Conservation (phyloP, 2,797 vertebrate species). For the Jordanella pulchra region DNA sequence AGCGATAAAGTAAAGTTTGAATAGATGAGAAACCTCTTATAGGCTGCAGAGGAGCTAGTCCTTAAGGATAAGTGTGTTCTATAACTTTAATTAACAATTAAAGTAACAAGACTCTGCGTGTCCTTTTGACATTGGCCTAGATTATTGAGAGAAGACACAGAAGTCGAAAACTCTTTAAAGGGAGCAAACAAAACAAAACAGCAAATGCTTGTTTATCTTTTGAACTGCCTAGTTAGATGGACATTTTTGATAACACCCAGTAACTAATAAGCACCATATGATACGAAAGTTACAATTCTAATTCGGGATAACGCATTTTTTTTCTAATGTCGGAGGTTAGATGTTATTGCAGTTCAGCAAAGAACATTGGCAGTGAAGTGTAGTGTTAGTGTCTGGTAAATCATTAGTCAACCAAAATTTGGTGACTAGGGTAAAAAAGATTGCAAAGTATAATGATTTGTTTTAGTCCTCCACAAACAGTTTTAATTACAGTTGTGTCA, state of each 20-base stretch:
- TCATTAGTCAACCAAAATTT: conserved; percentile 3
- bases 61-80: too few species aligned
- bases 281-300: neutral
- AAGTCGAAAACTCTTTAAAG: too few species aligned
- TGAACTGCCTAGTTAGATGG: neutral
- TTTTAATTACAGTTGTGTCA: conserved; percentile 35
- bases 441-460: conserved; percentile 41
- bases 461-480: conserved; percentile 35
- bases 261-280: neutral
- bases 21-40: too few species aligned
- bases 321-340: conserved; percentile 3
- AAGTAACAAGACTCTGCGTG: too few species aligned
- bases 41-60: too few species aligned
- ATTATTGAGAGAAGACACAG: too few species aligned
- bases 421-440: conserved; percentile 10
- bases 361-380: conserved; percentile 19
- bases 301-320: neutral
- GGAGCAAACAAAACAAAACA: too few species aligned
- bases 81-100: too few species aligned
- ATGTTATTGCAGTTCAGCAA: conserved; percentile 20
- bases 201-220: neutral
- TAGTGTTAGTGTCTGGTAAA: conserved; percentile 1
- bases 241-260: neutral
- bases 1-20: too few species aligned
- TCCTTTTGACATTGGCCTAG: too few species aligned